Conservation (phyloP, 2,113 vertebrate genomes). For the Myotis yumanensis region DNA sequence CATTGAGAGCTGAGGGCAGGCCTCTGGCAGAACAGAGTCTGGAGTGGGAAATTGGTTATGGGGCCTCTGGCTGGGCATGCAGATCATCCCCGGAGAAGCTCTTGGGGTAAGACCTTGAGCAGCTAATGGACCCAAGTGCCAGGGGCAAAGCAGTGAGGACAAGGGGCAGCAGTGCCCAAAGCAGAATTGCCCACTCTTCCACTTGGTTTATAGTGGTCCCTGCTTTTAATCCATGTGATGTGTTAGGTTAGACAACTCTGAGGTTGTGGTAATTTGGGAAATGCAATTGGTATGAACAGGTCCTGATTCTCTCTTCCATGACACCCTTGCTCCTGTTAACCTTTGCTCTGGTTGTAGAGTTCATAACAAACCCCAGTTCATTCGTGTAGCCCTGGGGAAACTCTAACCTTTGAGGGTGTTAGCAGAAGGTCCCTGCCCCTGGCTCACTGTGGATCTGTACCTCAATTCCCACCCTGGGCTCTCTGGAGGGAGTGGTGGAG, state of each 20-base stretch:
- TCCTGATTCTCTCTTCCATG: not conserved
- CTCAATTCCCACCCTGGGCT: not conserved
- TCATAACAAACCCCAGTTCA: not conserved
- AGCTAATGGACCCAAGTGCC: not conserved
- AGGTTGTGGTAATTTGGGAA: not conserved
- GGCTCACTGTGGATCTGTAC: not conserved
- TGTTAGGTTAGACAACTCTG: not conserved
- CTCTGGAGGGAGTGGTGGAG: not conserved
- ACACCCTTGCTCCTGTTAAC: not conserved
- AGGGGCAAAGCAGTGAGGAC: not conserved
- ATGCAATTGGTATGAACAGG: not conserved
- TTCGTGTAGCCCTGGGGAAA: not conserved
- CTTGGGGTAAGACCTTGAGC: not conserved
- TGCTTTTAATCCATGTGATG: not conserved
- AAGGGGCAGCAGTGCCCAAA: not conserved
- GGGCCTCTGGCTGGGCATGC: not conserved
- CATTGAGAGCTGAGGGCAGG: constrained; percentile 3
- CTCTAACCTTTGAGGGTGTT: not conserved
- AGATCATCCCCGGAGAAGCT: not conserved
- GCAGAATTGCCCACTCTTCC: not conserved
- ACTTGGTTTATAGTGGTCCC: not conserved
- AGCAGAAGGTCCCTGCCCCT: not conserved
- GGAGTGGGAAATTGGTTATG: not conserved
- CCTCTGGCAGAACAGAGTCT: not conserved
- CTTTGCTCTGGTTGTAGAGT: not conserved